Percentiles rank a stretch among this genome's conserved stretches.
Evolutionary conservation across 2,888 invertebrate genomes (phyloP).

Genomic region (Lucinisca nassula): DNA sequence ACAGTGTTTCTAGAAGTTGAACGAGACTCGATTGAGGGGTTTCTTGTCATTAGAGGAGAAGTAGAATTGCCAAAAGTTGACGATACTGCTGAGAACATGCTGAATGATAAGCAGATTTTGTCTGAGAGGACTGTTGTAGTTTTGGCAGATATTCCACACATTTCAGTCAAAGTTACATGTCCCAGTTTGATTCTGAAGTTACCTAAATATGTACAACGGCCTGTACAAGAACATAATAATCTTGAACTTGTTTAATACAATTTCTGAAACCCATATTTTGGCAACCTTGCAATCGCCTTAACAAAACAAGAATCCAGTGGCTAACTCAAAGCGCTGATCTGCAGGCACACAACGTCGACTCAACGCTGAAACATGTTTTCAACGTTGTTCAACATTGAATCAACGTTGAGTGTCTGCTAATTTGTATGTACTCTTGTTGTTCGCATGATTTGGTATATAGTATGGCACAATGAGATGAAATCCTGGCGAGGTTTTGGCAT

Average conservation of each 20-base stretch:
- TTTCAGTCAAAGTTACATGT: background rate
- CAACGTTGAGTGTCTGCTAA: too few relatives aligned
- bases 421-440: too few relatives aligned
- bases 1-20: background rate
- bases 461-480: too few relatives aligned
- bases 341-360: too few relatives aligned
- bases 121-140: background rate
- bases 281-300: too few relatives aligned
- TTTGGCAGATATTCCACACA: background rate
- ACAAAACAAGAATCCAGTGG: too few relatives aligned
- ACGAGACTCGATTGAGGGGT: background rate
- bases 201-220: background rate
- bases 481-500: too few relatives aligned
- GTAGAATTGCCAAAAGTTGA: background rate
- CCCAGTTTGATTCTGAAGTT: background rate
- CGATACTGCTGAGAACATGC: background rate
- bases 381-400: too few relatives aligned
- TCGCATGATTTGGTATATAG: too few relatives aligned
- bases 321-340: too few relatives aligned
- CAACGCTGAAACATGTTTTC: too few relatives aligned
- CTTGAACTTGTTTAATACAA: background rate
- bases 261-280: too few relatives aligned
- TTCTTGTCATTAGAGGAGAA: background rate
- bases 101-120: background rate
- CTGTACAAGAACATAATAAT: background rate